Evolutionary conservation across 2,797 vertebrate species (phyloP), one percentile per base, ranked within the genome.

Genomic region (Myotis findleyi): DNA sequence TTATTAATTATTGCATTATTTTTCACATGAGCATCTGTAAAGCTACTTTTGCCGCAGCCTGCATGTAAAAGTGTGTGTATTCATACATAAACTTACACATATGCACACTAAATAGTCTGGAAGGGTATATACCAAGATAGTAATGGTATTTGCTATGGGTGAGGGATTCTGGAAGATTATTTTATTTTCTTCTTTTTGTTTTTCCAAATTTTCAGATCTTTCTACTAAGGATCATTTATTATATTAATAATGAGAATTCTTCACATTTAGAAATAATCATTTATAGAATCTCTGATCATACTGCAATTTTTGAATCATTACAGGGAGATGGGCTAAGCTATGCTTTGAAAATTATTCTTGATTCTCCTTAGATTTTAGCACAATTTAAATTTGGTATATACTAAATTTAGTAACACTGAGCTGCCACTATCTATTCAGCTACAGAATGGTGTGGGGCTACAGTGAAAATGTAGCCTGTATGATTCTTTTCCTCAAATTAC

Each of bases 401-500:
- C 38, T 72, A 55, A 89, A 75, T 25, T 64, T 66, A 44, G 27
- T n/a, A 44, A n/a, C 7, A 41, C 27, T 38, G 33, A 93, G 47
- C 38, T 88, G 36, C 27, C 55, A 49, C 2, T 55, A 76, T 21
- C 73, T 47, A 20, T 68, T 38, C 23, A 69, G 53, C 36, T 44
- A 33, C 16, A 55, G 27, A 86, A 20, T 62, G 18, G 75, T 53
- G 18, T 27, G 17, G 33, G 8, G 1, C 38, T 55, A 51, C 36
- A n/a, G 38, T 9, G 72, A 71, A 91, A 80, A 49, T 21, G 17
- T 27, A 88, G 91, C 33, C 38, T 80, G n/a, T 68, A 30, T 14
- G 68, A 80, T 75, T 80, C 75, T 36, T 66, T 83, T 71, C 94
- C n/a, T 89, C 64, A 93, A 77, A 77, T 79, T 41, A 69, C 64